These are phyloP conservation scores for Sebastes elongatus DNA, from an alignment of 2,797 vertebrate species.

Conservation along the genomic window DNA sequence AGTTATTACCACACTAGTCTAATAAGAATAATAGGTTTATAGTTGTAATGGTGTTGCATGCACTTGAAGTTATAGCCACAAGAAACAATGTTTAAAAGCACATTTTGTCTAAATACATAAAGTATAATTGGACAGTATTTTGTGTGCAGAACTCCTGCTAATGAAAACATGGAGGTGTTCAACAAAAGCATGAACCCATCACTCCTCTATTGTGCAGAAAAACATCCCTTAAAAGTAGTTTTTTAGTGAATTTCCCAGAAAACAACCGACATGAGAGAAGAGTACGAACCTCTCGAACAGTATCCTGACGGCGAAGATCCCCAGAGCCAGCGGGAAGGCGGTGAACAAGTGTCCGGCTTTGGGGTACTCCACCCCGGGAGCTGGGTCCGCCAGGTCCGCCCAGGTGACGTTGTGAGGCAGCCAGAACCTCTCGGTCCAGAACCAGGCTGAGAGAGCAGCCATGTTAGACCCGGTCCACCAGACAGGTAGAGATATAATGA, in stretches of 20 bases:
- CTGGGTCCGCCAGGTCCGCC: slow-evolving; percentile 89
- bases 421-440: slow-evolving; percentile 98
- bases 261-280: no score
- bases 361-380: slow-evolving; percentile 86
- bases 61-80: no score
- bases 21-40: no score
- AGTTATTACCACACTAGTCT: no score
- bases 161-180: neutral
- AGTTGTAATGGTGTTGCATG: no score
- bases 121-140: fast-evolving
- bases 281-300: slow-evolving; percentile 92
- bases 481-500: no score
- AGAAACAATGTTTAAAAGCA: neutral
- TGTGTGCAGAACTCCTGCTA: neutral
- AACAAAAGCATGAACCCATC: slow-evolving; percentile 20
- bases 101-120: no score
- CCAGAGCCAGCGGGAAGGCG: slow-evolving; percentile 90
- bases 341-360: slow-evolving; percentile 87
- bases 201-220: neutral
- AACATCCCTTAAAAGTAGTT: neutral
- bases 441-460: slow-evolving; percentile 91
- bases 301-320: slow-evolving; percentile 88
- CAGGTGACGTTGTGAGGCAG: slow-evolving; percentile 96
- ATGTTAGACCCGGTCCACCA: slow-evolving; percentile 61
- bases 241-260: neutral